Evolutionary conservation across 2,113 vertebrate genomes (phyloP).

Genomic region (Pao palembangensis): DNA sequence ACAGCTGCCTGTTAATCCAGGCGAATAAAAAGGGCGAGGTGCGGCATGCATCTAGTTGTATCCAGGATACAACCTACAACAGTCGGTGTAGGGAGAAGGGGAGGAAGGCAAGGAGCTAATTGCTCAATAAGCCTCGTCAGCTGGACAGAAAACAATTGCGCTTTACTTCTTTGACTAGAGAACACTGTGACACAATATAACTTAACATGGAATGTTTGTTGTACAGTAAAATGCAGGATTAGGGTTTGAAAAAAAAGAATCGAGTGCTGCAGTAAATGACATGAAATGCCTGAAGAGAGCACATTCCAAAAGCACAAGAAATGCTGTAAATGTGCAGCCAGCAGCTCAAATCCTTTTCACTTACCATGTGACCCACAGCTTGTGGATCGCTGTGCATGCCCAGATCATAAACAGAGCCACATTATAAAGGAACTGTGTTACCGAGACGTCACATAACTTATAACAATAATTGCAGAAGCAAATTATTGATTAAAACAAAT

Average conservation of each 20-base stretch:
- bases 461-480: no score
- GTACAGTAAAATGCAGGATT: background rate
- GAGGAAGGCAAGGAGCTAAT: constrained; percentile 30
- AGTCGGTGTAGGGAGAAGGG: constrained; percentile 11
- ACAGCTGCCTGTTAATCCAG: no score
- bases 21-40: constrained; percentile 2
- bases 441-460: background rate
- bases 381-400: constrained; percentile 1
- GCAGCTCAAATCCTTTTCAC: constrained; percentile 27
- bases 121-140: constrained; percentile 35
- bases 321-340: constrained; percentile 41
- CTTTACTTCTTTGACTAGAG: constrained; percentile 2
- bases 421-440: background rate
- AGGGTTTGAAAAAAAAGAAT: background rate
- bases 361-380: constrained; percentile 40
- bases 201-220: background rate
- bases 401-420: background rate
- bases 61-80: constrained; percentile 44
- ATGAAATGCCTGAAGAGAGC: constrained; percentile 10
- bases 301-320: constrained; percentile 38
- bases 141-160: constrained; percentile 21
- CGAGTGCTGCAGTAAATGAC: background rate
- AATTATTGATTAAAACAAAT: no score
- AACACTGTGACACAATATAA: background rate
- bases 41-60: constrained; percentile 33